Evolutionary conservation across 2,888 invertebrate species (phyloP), one percentile per base, ranked within the genome.

Genomic region (Dendrolimus houi): DNA sequence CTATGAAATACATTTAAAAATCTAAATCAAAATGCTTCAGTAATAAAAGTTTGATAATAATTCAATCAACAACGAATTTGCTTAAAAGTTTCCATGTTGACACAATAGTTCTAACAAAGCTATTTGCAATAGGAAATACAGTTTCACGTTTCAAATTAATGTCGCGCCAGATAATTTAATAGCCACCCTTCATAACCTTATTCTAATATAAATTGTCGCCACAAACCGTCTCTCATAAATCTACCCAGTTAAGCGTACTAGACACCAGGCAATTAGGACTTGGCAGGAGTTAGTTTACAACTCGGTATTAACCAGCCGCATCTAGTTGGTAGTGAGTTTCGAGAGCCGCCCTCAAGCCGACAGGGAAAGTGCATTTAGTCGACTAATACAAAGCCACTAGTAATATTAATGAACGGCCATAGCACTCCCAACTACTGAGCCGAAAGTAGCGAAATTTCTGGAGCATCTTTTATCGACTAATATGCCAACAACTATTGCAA

Each of bases 361-460:
- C 85, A 83, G 75, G 68, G 80, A 80, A 85, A 84, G 77, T 85
- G 84, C 87, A 87, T 87, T 87, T 83, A 79, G 78, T 67, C 72
- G 79, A 68, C 68, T 79, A 76, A 75, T 69, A 65, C 68, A 65
- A 64, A 72, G 71, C 79, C 72, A 79, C 77, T 81, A 64, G 64
- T 83, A 82, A 86, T 87, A 86, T 83, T 85, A 85, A 85, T 84
- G 82, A 77, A 74, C 64, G 67, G 68, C 67, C 68, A 69, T 71
- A 63, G 71, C 64, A 67, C 68, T 70, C 60, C 64, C 67, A 65
- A 70, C 56, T 61, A 58, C 67, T 64, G 63, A 64, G 63, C 65
- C 61, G 61, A 53, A 64, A 64, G 53, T 63, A 47, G 12, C 12
- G 3, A 29, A 3, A 12, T 47, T 47, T 47, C 47, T 47, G 47